Conservation (phyloP, 2,797 vertebrate species). For the Lerista edwardsae region DNA sequence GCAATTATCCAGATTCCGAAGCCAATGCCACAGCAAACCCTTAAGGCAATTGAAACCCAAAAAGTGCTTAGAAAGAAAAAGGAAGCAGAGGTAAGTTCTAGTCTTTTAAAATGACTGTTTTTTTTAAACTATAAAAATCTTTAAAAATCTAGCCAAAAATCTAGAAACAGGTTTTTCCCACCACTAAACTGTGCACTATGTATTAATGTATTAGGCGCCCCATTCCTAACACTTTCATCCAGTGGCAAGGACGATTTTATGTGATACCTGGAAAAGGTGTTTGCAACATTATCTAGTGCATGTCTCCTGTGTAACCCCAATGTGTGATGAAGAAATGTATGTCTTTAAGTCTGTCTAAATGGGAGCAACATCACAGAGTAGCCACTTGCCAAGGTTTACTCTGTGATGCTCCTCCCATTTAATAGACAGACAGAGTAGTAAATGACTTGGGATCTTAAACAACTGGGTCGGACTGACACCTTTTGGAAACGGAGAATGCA, state of each 20-base stretch:
- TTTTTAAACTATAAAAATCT: too few species aligned
- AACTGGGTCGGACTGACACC: neutral
- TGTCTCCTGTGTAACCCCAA: too few species aligned
- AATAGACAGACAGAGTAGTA: neutral
- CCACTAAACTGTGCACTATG: too few species aligned
- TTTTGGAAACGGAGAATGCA: neutral
- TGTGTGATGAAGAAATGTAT: neutral
- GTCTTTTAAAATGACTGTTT: neutral
- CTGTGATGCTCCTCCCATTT: too few species aligned
- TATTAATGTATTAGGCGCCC: neutral
- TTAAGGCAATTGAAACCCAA: conserved; percentile 75
- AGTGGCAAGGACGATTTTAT: neutral
- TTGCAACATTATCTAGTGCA: neutral
- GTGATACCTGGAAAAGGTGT: neutral
- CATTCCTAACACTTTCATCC: neutral
- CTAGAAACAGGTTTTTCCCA: too few species aligned
- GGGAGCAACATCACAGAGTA: neutral
- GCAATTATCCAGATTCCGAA: conserved; percentile 81
- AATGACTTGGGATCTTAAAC: neutral
- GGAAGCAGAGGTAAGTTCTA: conserved; percentile 83
- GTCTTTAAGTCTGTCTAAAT: neutral
- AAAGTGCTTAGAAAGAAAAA: conserved; percentile 78
- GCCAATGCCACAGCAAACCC: conserved; percentile 70
- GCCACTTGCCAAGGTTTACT: neutral
- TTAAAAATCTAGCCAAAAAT: too few species aligned